Conservation (phyloP, 2,888 invertebrate genomes). For the Himalopsyche kuldschensis region DNA sequence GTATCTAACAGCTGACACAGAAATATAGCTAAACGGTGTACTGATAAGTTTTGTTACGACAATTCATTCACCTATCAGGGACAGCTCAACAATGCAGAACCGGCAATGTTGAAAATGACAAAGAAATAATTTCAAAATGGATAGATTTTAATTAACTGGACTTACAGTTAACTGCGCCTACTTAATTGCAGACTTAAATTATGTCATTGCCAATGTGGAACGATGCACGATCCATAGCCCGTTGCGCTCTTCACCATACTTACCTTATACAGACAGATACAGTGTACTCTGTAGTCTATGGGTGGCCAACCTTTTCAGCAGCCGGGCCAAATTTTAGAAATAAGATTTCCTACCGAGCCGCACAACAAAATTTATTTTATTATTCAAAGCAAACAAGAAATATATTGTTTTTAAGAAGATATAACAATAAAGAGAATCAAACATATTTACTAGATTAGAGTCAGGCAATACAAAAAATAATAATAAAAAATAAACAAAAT, state of each 20-base stretch:
- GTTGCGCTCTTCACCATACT: background rate
- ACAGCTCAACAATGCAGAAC: background rate
- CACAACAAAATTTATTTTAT: slow-evolving; percentile 5
- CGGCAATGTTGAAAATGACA: background rate
- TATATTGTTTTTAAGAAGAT: slow-evolving; percentile 7
- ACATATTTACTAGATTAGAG: no score
- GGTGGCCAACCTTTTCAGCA: no score
- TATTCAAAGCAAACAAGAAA: slow-evolving; percentile 20
- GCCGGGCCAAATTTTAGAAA: no score
- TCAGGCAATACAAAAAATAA: no score
- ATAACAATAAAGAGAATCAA: no score
- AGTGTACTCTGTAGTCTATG: background rate
- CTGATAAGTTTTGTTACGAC: no score
- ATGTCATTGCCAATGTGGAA: background rate
- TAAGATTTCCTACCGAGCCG: background rate
- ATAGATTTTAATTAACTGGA: background rate
- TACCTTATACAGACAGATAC: background rate
- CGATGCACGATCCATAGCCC: background rate
- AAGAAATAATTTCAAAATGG: background rate
- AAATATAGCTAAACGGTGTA: no score
- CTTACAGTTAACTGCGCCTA: background rate
- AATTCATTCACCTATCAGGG: no score
- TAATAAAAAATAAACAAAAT: no score
- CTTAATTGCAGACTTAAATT: background rate
- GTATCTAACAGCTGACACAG: no score